Conservation (phyloP, 1,140 invertebrate species). For the Hydropsyche tenuis region DNA sequence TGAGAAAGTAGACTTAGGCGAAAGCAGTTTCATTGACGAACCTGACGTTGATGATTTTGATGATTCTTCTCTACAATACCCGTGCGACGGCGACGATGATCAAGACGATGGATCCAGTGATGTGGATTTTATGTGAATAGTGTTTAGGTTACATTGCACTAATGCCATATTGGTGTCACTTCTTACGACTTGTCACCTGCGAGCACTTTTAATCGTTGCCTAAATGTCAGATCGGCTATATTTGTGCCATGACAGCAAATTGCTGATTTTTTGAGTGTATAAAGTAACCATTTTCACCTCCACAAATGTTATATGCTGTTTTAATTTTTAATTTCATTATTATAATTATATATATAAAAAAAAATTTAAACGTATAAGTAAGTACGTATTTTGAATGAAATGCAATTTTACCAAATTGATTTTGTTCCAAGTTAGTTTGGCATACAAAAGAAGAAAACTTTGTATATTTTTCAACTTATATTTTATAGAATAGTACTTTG, state of each 20-base stretch:
- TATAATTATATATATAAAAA: constrained; percentile 2
- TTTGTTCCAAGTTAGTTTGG: constrained; percentile 16
- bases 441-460: background rate
- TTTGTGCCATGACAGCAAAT: constrained; percentile 45
- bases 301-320: constrained; percentile 13
- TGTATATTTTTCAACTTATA: background rate
- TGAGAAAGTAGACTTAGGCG: constrained; percentile 38
- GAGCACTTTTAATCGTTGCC: constrained; percentile 43
- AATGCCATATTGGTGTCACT: constrained; percentile 43
- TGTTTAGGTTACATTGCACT: constrained; percentile 36
- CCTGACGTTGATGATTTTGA: constrained; percentile 42
- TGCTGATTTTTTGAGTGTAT: constrained; percentile 28
- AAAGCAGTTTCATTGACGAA: constrained; percentile 34
- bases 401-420: background rate
- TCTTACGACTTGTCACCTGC: constrained; percentile 31
- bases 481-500: background rate
- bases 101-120: constrained; percentile 46
- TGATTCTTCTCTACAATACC: constrained; percentile 31
- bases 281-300: background rate
- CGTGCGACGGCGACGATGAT: constrained; percentile 44
- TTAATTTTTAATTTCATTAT: constrained; percentile 13
- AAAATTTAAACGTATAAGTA: background rate
- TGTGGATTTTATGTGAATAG: constrained; percentile 45
- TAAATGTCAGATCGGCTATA: constrained; percentile 43
- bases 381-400: background rate